Evolutionary conservation across 2,113 vertebrate species (phyloP).

Genomic region (Calidris pygmaea): DNA sequence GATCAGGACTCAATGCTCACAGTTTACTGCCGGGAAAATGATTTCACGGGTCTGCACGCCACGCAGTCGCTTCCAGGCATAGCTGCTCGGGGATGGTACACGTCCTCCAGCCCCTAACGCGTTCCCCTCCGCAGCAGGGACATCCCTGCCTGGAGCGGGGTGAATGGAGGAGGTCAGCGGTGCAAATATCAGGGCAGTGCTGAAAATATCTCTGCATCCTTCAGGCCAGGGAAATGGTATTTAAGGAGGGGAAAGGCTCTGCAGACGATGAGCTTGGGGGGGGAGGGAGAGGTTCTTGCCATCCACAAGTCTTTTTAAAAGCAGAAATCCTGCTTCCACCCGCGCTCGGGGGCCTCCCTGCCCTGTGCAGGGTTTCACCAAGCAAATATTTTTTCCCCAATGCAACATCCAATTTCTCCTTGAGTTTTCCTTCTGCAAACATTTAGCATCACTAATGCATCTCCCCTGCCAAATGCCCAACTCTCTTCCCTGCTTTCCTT

Average conservation of each 20-base stretch:
- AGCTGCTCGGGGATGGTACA: neutral
- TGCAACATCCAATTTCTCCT: neutral
- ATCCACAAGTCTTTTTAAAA: neutral
- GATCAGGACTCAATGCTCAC: neutral
- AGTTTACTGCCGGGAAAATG: neutral
- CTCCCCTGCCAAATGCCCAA: neutral
- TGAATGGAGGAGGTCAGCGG: neutral
- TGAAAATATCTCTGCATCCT: neutral
- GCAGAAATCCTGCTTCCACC: neutral
- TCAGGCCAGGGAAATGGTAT: neutral
- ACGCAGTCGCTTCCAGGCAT: neutral
- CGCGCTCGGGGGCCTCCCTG: rapidly evolving
- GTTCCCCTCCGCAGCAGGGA: neutral
- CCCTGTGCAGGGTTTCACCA: neutral
- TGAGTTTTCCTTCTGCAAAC: neutral
- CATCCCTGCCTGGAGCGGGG: neutral
- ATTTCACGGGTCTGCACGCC: neutral
- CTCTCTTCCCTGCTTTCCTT: neutral
- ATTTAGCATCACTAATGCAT: neutral
- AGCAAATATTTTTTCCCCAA: neutral
- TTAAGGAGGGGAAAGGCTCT: neutral
- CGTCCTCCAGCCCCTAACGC: neutral
- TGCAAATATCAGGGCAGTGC: neutral
- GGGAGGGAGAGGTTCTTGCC: neutral
- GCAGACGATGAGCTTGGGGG: neutral